Evolutionary conservation across 2,113 vertebrate species (phyloP).

Genomic region (Cromileptes altivelis): DNA sequence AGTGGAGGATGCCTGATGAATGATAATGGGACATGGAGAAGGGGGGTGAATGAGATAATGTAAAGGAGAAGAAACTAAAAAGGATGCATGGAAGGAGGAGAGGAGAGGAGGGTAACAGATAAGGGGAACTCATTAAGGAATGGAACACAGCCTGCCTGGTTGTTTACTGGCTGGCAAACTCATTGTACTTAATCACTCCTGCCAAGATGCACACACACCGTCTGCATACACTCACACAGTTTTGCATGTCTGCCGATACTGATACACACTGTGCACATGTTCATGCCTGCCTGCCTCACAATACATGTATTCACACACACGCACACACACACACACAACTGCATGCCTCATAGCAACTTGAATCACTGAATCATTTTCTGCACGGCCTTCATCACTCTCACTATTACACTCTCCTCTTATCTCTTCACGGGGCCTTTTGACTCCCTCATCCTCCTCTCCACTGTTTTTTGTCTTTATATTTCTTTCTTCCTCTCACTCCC

Average conservation of each 20-base stretch:
- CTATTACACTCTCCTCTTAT: slow-evolving; percentile 50
- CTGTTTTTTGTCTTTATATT: neutral
- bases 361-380: slow-evolving; percentile 73
- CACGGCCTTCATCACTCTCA: slow-evolving; percentile 60
- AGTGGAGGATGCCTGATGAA: slow-evolving; percentile 57
- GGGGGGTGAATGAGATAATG: slow-evolving; percentile 59
- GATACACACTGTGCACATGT: slow-evolving; percentile 17
- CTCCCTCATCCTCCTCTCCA: slow-evolving; percentile 27
- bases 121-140: slow-evolving; percentile 76
- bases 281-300: slow-evolving; percentile 32
- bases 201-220: slow-evolving; percentile 31
- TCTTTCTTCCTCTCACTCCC: slow-evolving; percentile 3
- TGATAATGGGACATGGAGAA: slow-evolving; percentile 64
- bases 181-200: slow-evolving; percentile 75
- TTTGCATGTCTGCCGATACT: slow-evolving; percentile 23
- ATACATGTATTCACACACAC: slow-evolving; percentile 6
- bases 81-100: slow-evolving; percentile 63
- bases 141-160: slow-evolving; percentile 67
- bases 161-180: slow-evolving; percentile 75
- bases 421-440: slow-evolving; percentile 12
- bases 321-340: slow-evolving; percentile 13
- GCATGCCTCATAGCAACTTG: slow-evolving; percentile 58
- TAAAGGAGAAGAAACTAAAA: slow-evolving; percentile 64
- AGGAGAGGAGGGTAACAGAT: slow-evolving; percentile 56
- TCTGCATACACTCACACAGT: neutral